Conservation (phyloP, 2,888 invertebrate species). For the Calameuta filiformis region DNA sequence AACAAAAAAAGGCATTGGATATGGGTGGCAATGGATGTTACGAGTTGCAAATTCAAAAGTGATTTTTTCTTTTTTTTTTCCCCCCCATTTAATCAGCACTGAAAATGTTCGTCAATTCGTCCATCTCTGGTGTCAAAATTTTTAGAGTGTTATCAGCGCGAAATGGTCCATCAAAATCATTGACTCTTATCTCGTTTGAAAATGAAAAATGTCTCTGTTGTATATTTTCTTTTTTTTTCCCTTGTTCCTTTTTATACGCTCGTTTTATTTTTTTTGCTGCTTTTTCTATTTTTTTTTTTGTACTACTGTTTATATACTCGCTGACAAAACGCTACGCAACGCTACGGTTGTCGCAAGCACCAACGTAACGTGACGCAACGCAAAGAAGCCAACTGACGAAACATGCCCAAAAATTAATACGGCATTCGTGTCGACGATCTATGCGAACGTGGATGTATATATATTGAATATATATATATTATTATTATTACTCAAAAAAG, state of each 20-base stretch:
- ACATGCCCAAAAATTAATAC: conserved; percentile 64
- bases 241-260: conserved; percentile 10
- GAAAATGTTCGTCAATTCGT: not conserved
- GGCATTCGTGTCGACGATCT: conserved; percentile 55
- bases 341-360: conserved; percentile 52
- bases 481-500: not conserved
- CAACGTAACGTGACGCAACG: conserved; percentile 42
- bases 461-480: conserved; percentile 3
- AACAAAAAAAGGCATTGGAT: not conserved
- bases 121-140: not conserved
- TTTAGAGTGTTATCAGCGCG: not conserved
- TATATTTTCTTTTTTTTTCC: not conserved
- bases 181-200: conserved; percentile 13
- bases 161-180: not conserved
- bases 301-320: not conserved
- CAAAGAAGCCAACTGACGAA: conserved; percentile 58
- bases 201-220: conserved; percentile 12
- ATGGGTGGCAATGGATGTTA: not conserved
- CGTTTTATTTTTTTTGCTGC: conserved; percentile 8
- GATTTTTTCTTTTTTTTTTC: not conserved
- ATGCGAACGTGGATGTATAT: conserved; percentile 13
- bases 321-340: conserved; percentile 47
- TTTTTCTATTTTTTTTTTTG: not conserved
- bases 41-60: not conserved
- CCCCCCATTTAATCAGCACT: not conserved